Evolutionary conservation across 2,797 vertebrate species (phyloP), one percentile per base, ranked within the genome.

Genomic region (Carapus acus): DNA sequence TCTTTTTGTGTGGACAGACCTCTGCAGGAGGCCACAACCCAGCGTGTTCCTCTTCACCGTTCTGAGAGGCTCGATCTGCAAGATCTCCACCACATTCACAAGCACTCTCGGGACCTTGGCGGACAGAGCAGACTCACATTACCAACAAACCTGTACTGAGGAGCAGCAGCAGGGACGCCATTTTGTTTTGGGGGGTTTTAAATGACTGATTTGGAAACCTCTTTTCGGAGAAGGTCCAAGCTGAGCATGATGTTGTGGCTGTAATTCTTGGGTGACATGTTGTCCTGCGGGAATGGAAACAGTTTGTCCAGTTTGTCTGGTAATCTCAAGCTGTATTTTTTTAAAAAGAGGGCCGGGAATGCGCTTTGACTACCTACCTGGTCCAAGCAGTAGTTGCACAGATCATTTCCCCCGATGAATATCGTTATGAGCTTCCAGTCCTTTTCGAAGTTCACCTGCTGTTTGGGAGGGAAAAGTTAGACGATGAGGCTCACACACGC

Each of bases 341-440:
- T 14, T 17, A 36, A 6, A 50, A 8, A 15, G 9, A 8, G 2
- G 41, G 8, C 1, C 42, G 43, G 55, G 29, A 33, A 4, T 13
- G 3, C 3, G 31, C 16, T 42, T 47, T 19, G 20, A 55, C 54
- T 2, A 54, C 73, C 73, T 85, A 96, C 94, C 85, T 88, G 86
- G 53, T 92, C 83, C 31, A 78, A 50, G 58, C 94, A 97, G 76
- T 92, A 92, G 41, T 81, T 75, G 69, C 94, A 98, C 36, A 98
- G 77, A 75, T 96, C 93, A 0, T 79, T 90, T 70, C 55, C 75
- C 40, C 94, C 94, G 18, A 92, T 54, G 21, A 94, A 87, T 65
- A 98, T 33, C 0, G 94, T 97, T 68, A 94, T 81, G 60, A 98
- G 80, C 82, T 98, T 97, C 94, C 94, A 98, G 69, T 96, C 93